phyloP scores from a whole-genome alignment of 2,113 vertebrate species.

The Gobio gobio region DNA sequence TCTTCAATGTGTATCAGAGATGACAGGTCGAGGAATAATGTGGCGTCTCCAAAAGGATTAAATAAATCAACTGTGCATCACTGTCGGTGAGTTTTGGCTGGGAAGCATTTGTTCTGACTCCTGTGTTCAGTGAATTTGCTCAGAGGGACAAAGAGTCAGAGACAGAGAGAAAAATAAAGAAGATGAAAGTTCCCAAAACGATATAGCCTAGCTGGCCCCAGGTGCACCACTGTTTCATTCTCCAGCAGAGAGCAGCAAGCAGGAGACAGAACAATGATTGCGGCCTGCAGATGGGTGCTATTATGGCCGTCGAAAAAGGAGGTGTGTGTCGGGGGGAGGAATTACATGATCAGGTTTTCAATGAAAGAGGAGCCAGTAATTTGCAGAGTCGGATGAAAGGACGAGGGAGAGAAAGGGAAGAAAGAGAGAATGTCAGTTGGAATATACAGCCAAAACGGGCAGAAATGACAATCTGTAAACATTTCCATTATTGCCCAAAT shows the following conservation, averaged over 20 bases:
- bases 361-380: conserved; percentile 51
- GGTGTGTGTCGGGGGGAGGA: not conserved
- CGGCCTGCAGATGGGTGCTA: conserved; percentile 50
- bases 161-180: conserved; percentile 32
- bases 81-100: conserved; percentile 25
- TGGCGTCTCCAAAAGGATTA: not conserved
- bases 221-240: conserved; percentile 47
- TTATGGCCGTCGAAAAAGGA: conserved; percentile 47
- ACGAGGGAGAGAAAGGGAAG: not conserved
- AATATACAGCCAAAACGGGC: conserved; percentile 34
- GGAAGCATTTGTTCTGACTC: conserved; percentile 44
- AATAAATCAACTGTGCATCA: conserved; percentile 33
- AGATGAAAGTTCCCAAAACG: not conserved
- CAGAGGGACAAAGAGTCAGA: conserved; percentile 16
- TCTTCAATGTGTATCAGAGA: not conserved
- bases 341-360: conserved; percentile 56
- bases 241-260: conserved; percentile 39
- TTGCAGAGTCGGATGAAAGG: conserved; percentile 35
- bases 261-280: conserved; percentile 49
- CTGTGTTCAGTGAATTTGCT: conserved; percentile 5
- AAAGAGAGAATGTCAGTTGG: conserved; percentile 34
- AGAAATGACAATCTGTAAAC: conserved; percentile 28
- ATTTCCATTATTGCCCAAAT: conserved; percentile 50
- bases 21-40: conserved; percentile 3
- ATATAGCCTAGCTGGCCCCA: conserved; percentile 36